These are phyloP conservation scores for Helicoverpa assulta DNA, from an alignment of 2,888 invertebrate genomes.

Conservation along the genomic window DNA sequence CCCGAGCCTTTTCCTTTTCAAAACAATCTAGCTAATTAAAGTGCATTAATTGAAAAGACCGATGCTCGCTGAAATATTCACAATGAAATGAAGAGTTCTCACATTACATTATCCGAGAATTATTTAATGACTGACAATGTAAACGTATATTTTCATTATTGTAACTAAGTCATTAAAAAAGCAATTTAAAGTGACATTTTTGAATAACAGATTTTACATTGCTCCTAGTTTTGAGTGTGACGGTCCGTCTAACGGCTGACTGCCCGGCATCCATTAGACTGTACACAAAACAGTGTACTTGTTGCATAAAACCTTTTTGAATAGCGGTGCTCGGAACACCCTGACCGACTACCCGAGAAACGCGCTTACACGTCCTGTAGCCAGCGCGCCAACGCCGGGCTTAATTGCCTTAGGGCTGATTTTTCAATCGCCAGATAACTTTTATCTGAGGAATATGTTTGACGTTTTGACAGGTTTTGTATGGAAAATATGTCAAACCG, in stretches of 20 bases:
- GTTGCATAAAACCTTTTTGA: constrained; percentile 1
- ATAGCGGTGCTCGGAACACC: neutral
- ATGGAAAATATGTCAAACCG: no score
- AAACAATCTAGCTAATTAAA: neutral
- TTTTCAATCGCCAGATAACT: no score
- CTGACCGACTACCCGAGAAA: neutral
- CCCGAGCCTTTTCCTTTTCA: neutral
- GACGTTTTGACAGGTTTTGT: no score
- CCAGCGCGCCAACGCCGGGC: neutral
- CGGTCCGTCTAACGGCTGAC: no score
- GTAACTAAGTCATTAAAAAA: constrained; percentile 1
- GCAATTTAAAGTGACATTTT: neutral
- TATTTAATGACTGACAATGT: neutral
- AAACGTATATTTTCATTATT: neutral
- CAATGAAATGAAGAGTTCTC: neutral
- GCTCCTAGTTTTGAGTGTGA: neutral
- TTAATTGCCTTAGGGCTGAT: no score
- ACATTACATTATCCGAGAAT: neutral
- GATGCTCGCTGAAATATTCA: neutral
- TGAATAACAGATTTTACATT: neutral
- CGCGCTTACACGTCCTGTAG: neutral
- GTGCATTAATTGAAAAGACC: neutral
- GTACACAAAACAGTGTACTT: neutral
- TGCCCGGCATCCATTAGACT: no score
- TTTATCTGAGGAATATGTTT: no score